A percentile compares a stretch with the other conserved stretches of the same genome.
Evolutionary conservation across 2,888 invertebrate genomes (phyloP).

Genomic region (Scaptomyza caliginosa): DNA sequence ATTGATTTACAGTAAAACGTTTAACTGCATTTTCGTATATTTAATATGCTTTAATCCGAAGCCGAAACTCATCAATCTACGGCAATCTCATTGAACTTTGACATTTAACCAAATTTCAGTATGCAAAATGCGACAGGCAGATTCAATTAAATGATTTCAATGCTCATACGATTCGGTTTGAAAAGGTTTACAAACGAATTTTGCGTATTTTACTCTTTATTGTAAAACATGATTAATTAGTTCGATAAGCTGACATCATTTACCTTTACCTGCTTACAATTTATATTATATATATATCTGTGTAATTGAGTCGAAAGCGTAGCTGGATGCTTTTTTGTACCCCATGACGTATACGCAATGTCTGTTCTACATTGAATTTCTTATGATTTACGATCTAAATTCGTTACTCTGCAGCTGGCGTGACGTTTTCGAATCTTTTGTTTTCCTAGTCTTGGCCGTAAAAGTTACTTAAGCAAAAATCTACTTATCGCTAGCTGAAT

Average conservation of each 20-base stretch:
- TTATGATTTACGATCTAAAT: constrained; percentile 34
- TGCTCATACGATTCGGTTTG: not conserved
- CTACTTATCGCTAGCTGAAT: constrained; percentile 38
- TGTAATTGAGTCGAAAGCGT: not conserved
- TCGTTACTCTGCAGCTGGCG: constrained; percentile 26
- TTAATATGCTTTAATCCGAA: not conserved
- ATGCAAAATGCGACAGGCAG: constrained; percentile 15
- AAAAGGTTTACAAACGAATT: not conserved
- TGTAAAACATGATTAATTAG: constrained; percentile 45
- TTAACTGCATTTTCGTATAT: not conserved
- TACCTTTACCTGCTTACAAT: constrained; percentile 4
- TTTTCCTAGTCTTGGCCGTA: constrained; percentile 16
- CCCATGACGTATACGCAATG: constrained; percentile 36
- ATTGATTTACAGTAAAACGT: not conserved
- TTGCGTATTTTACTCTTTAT: not conserved
- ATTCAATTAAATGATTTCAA: constrained; percentile 34
- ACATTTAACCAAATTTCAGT: constrained; percentile 16
- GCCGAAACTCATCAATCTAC: constrained; percentile 12
- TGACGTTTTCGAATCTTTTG: constrained; percentile 38
- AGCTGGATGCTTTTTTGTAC: not conserved
- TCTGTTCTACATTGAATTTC: constrained; percentile 13
- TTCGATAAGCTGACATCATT: constrained; percentile 23
- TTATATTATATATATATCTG: not conserved
- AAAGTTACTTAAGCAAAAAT: constrained; percentile 11
- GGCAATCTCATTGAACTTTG: constrained; percentile 20